Percentiles rank a stretch among this genome's conserved stretches.
These are phyloP conservation scores for Petrolisthes manimaculis DNA, from an alignment of 2,888 invertebrate genomes.

Conservation along the genomic window DNA sequence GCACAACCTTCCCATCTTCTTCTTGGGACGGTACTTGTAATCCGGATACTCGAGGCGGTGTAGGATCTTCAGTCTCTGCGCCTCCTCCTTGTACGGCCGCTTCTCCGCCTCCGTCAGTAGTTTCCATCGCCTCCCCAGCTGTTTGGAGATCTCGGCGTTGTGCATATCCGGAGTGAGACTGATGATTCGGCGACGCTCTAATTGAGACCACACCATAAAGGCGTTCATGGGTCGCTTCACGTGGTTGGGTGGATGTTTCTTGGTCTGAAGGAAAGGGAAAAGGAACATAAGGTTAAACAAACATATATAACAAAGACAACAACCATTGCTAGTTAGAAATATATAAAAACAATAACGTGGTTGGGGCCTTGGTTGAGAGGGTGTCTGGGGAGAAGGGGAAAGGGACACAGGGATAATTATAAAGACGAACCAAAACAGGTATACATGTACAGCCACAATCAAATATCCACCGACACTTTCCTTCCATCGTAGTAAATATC, in stretches of 20 bases:
- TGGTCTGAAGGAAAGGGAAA: conserved; percentile 78
- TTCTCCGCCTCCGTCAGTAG: conserved; percentile 62
- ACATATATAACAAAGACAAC: neutral
- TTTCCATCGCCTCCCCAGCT: conserved; percentile 76
- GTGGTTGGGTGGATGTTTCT: conserved; percentile 97
- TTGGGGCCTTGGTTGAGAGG: too few species aligned
- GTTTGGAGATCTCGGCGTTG: conserved; percentile 98
- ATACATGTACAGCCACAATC: too few species aligned
- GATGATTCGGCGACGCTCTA: conserved; percentile 95
- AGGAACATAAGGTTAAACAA: neutral
- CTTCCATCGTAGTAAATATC: too few species aligned
- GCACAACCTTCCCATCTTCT: conserved; percentile 47
- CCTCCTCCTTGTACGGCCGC: conserved; percentile 61
- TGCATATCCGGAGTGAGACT: conserved; percentile 97
- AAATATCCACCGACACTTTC: too few species aligned
- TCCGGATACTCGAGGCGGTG: conserved; percentile 66
- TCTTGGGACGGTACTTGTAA: conserved; percentile 65
- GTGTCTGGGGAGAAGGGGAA: too few species aligned
- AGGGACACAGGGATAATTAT: too few species aligned
- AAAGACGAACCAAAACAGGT: too few species aligned
- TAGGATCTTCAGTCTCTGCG: conserved; percentile 61
- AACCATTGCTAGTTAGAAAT: too few species aligned
- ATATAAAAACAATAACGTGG: too few species aligned
- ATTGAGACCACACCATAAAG: conserved; percentile 99
- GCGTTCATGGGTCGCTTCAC: conserved; percentile 99